Base-by-base conservation (phyloP, 2,797 vertebrate species). In the Brachymystax lenok region DNA sequence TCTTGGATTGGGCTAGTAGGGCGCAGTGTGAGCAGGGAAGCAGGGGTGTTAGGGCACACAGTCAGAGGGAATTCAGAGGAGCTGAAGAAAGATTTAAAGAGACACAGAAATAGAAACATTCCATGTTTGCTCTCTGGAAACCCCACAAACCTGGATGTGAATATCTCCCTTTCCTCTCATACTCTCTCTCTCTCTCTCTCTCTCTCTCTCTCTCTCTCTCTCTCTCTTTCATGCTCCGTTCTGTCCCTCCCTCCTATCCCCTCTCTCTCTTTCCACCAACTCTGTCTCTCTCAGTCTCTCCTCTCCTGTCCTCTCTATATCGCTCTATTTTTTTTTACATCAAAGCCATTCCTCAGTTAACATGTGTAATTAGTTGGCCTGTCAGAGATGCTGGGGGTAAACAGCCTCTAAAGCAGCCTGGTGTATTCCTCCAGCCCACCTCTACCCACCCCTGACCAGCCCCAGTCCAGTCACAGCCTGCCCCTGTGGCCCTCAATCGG, bases 101-200 rank as follows among this genome's bases (percentile, higher is more conserved):
- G 56, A 83, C 74, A 80, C 83, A 88, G 83, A 90, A 92, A 92
- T 90, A 93, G 88, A 90, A 75, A 70, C 74, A 24, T 73, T 75
- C 40, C 5, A 46, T 92, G 84, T 94, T 92, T 91, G 82, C 89
- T 85, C 86, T 80, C 81, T 84, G 84, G 84, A 82, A 90, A 91
- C 76, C 78, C 85, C 74, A 79, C 71, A 80, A 88, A 85, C 79
- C 81, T 81, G 73, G 61, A 72, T 12, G 40, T 46, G 40, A 46
- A 46, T 46, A 46, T 46, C 40, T 80, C 71, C 51, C 10, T 21
- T 12, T 64, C 10, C 61, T 27, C 63, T 66, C 63, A 10, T 61
- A 24, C 27, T 4, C 13, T 30, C 27, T 27, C 63, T 63, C 19
- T 21, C 21, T 63, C 19, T 24, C 61, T 63, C 19, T 13, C 61